Evolutionary conservation across 1,140 invertebrate genomes (phyloP), one percentile per base, ranked within the genome.

Genomic region (Diabrotica virgifera): DNA sequence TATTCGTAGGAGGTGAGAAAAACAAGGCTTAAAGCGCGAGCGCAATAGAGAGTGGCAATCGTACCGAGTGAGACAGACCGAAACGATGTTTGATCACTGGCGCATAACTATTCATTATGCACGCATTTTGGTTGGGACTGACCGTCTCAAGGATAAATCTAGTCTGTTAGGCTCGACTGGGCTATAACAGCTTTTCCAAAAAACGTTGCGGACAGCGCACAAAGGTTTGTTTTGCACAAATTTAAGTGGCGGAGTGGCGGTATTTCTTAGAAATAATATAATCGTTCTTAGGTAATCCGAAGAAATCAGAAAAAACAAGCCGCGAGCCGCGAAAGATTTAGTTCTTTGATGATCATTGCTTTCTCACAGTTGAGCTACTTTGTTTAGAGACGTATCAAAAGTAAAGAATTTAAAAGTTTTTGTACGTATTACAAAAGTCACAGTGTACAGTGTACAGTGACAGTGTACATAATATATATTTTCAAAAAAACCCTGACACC

Each of bases 101-200:
- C 72, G 74, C 74, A 75, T 74, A 75, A 75, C 69, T 68, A 69
- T 69, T 75, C 70, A 75, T 75, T 75, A 75, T 75, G 71, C 71
- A 75, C 74, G 74, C 74, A 75, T 75, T 75, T 75, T 52, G 72
- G 69, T 68, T 69, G 72, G 65, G 67, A 70, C 69, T 72, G 69
- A 72, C 71, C 71, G 74, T 75, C 74, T 75, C 74, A 75, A 75
- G 74, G 74, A 71, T 70, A 73, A 69, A 64, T 71, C 69, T 69
- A 66, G 69, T 70, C 69, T 68, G 66, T 57, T 69, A 70, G 67
- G 64, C 66, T 59, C 65, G 67, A 63, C 60, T 59, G 58, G 13
- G 58, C 58, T 24, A 50, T 38, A 59, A 59, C 40, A 46, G 40
- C 40, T 46, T 46, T 46, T 46, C 40, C 40, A 46, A 46, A 46